These are phyloP conservation scores for Parapsyche elsis DNA, from an alignment of 1,140 invertebrate genomes.

Conservation along the genomic window DNA sequence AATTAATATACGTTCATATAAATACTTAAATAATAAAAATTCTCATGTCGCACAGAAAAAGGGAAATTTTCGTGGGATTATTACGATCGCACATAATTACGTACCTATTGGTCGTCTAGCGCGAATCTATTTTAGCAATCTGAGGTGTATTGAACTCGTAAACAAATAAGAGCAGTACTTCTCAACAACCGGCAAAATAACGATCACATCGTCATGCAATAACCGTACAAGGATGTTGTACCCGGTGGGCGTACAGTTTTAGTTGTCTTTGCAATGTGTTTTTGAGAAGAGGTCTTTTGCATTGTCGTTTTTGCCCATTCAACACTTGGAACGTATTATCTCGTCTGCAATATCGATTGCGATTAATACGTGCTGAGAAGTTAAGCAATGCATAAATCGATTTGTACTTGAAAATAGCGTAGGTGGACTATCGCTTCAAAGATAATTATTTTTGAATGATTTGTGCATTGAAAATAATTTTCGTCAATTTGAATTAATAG, in stretches of 20 bases:
- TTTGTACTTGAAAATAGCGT: no score
- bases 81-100: not conserved
- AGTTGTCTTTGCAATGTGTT: constrained; percentile 16
- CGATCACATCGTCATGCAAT: constrained; percentile 23
- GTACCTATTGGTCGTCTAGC: not conserved
- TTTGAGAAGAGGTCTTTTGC: no score
- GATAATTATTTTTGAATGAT: no score
- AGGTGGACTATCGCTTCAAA: no score
- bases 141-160: constrained; percentile 18
- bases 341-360: no score
- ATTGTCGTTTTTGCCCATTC: no score
- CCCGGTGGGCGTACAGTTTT: not conserved
- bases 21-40: not conserved
- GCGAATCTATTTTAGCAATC: not conserved
- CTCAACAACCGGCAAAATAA: constrained; percentile 19
- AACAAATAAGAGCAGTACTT: constrained; percentile 11
- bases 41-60: not conserved
- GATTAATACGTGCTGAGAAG: no score
- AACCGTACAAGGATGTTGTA: constrained; percentile 30
- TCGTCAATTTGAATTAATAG: no score
- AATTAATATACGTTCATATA: no score
- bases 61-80: constrained; percentile 5
- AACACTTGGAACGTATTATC: no score
- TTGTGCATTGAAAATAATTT: no score
- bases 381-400: no score